These are phyloP conservation scores for Thinocorus orbignyianus DNA, from an alignment of 2,113 vertebrate species.

Conservation along the genomic window DNA sequence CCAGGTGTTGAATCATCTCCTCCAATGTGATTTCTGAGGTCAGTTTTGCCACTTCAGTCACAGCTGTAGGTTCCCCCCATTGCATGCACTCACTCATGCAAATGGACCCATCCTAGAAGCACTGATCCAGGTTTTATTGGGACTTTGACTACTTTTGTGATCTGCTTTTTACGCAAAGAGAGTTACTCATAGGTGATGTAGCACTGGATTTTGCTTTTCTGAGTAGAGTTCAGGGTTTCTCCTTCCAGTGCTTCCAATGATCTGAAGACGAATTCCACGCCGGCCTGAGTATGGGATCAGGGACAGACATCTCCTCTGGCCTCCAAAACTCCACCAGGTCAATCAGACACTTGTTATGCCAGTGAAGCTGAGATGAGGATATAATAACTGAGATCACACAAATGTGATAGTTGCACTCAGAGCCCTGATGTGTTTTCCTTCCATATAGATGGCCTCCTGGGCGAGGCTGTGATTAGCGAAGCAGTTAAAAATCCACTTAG, in stretches of 20 bases:
- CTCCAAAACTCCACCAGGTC: not conserved
- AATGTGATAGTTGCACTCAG: not conserved
- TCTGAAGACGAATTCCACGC: rapidly evolving
- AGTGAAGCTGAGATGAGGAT: not conserved
- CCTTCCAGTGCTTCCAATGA: not conserved
- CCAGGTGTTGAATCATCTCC: not conserved
- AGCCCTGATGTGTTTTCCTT: not conserved
- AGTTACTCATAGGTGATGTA: not conserved
- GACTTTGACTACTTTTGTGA: not conserved
- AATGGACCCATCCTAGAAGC: not conserved
- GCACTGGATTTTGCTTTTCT: not conserved
- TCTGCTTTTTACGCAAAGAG: not conserved
- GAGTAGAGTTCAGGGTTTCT: not conserved
- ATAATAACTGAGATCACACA: not conserved
- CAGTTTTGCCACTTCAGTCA: not conserved
- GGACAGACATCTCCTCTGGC: not conserved
- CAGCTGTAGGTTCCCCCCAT: not conserved
- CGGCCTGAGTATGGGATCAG: rapidly evolving
- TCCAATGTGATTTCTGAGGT: not conserved
- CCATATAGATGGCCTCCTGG: not conserved
- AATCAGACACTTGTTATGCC: not conserved
- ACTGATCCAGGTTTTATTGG: not conserved
- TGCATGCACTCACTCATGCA: rapidly evolving
- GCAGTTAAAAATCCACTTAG: not conserved
- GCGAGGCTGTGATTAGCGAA: not conserved